Conservation (phyloP, 2,888 invertebrate genomes). For the Syritta pipiens region DNA sequence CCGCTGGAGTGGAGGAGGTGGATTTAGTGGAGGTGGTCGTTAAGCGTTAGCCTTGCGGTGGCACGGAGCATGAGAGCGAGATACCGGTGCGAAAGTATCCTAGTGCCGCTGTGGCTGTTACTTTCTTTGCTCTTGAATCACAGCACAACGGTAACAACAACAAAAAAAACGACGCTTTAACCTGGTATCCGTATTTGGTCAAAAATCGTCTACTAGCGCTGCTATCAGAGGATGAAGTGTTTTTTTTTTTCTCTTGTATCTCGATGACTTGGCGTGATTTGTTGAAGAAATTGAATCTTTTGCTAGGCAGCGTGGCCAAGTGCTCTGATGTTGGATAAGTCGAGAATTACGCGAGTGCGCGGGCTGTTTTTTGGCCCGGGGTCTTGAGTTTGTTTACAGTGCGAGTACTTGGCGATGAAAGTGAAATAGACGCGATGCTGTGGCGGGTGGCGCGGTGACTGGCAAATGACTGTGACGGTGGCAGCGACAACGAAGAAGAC, state of each 20-base stretch:
- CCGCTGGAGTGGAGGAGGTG: slow-evolving; percentile 39
- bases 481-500: no score
- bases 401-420: slow-evolving; percentile 55
- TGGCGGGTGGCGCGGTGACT: no score
- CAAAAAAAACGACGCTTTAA: slow-evolving; percentile 39
- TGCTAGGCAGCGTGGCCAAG: slow-evolving; percentile 32
- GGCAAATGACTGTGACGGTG: no score
- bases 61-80: slow-evolving; percentile 37
- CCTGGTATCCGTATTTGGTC: slow-evolving; percentile 69
- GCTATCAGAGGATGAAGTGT: slow-evolving; percentile 32
- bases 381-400: slow-evolving; percentile 43
- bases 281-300: slow-evolving; percentile 67
- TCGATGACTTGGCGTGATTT: slow-evolving; percentile 65
- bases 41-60: slow-evolving; percentile 66
- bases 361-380: not conserved
- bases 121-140: slow-evolving; percentile 67
- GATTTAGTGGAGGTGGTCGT: slow-evolving; percentile 57
- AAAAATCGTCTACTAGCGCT: slow-evolving; percentile 60
- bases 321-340: slow-evolving; percentile 48
- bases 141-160: slow-evolving; percentile 1
- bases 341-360: slow-evolving; percentile 42
- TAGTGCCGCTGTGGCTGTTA: slow-evolving; percentile 62
- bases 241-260: slow-evolving; percentile 25
- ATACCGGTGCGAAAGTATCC: slow-evolving; percentile 64
- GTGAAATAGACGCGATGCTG: slow-evolving; percentile 53